Evolutionary conservation across 2,888 invertebrate genomes (phyloP).

Genomic region (Drepanosiphum platanoidis): DNA sequence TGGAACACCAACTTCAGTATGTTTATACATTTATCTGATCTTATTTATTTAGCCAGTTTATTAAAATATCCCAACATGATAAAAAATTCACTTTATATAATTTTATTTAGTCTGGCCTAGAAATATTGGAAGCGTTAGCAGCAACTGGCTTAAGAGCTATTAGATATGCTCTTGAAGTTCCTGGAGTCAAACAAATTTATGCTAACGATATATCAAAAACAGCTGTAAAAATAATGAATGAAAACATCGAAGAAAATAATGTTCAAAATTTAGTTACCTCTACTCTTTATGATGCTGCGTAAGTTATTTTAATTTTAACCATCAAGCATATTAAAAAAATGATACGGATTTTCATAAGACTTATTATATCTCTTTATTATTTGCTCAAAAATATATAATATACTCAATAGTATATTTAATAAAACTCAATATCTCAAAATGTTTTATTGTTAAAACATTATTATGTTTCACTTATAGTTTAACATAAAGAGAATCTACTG

Average conservation of each 20-base stretch:
- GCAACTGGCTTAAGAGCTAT: constrained; percentile 96
- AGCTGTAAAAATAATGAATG: constrained; percentile 87
- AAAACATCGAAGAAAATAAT: constrained; percentile 80
- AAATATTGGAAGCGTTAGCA: constrained; percentile 91
- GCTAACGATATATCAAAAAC: constrained; percentile 89
- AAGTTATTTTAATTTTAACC: constrained; percentile 66
- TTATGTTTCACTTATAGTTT: too few species aligned
- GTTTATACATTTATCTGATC: constrained; percentile 8
- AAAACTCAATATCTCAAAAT: too few species aligned
- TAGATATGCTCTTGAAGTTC: constrained; percentile 94
- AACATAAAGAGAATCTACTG: too few species aligned
- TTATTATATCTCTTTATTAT: too few species aligned
- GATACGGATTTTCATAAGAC: too few species aligned
- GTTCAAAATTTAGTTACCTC: constrained; percentile 80
- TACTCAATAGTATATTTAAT: too few species aligned
- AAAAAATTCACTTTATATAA: too few species aligned
- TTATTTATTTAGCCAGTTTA: not conserved
- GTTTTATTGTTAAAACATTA: too few species aligned
- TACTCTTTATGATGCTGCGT: constrained; percentile 90
- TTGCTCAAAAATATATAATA: too few species aligned
- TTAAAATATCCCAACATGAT: too few species aligned
- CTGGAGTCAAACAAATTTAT: constrained; percentile 81
- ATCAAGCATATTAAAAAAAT: too few species aligned
- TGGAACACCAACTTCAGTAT: constrained; percentile 33
- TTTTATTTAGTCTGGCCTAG: constrained; percentile 69